phyloP scores from a whole-genome alignment of 2,113 vertebrate genomes.

The Monarcha castaneiventris region DNA sequence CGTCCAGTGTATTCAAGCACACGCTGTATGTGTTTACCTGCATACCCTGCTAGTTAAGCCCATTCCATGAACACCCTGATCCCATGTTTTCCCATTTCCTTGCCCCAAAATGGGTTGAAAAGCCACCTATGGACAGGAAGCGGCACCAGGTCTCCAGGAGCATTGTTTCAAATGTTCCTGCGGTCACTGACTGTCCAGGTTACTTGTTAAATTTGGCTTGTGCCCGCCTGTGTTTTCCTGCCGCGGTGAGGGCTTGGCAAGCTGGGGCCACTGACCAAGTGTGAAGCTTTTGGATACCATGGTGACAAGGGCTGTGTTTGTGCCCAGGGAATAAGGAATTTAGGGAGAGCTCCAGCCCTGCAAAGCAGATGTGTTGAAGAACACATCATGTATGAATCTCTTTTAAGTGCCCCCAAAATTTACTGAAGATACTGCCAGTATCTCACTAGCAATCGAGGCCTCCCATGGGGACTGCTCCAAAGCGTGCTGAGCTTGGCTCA shows the following conservation, averaged over 20 bases:
- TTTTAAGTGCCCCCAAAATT: slow-evolving; percentile 20
- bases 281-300: background rate
- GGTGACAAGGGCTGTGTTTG: background rate
- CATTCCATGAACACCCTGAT: background rate
- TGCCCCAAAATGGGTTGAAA: background rate
- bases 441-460: background rate
- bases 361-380: background rate
- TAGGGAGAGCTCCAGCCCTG: background rate
- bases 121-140: background rate
- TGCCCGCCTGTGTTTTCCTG: background rate
- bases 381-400: background rate
- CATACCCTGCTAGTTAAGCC: background rate
- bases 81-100: background rate
- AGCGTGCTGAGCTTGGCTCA: background rate
- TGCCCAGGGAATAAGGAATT: background rate
- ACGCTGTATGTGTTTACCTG: background rate
- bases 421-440: background rate
- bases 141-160: background rate
- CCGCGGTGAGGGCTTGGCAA: background rate
- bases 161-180: background rate
- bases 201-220: background rate
- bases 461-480: slow-evolving; percentile 4
- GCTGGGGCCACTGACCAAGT: rapidly evolving
- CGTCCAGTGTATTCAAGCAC: background rate
- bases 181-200: background rate